Evolutionary conservation across 1,140 invertebrate species (phyloP), one percentile per base, ranked within the genome.

Genomic region (Meloidogyne exigua): DNA sequence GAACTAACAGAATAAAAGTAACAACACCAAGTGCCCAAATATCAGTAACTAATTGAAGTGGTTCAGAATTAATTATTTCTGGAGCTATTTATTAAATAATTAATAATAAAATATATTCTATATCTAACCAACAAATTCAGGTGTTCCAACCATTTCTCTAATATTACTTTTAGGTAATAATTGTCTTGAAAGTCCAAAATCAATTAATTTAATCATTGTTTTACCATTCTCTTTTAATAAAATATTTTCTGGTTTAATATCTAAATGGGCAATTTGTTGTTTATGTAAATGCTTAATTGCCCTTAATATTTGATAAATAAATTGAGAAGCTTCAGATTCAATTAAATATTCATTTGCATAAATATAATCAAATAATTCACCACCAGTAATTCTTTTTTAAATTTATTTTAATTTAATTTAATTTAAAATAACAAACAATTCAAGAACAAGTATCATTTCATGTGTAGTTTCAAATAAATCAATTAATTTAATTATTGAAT

Each of bases 151-250:
- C 85, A 91, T 89, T 72, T 90, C 90, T 72, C 89, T 85, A 44
- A 86, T 89, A 85, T 89, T 88, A 36, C 86, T 82, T 21, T 87
- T 88, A 9, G 88, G 85, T 4, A 78, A 75, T 15, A 91, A 88
- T 63, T 88, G 88, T 87, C 91, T 88, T 9, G 91, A 91, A 57
- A 92, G 88, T 70, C 92, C 92, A 89, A 92, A 91, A 87, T 92
- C 92, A 87, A 91, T 91, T 18, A 91, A 83, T 83, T 91, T 91
- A 49, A 91, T 89, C 18, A 88, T 83, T 82, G 88, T 85, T 26
- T 89, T 88, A 63, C 88, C 85, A 23, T 84, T 81, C 79, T 88
- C 87, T 62, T 88, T 81, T 25, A 91, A 76, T 86, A 91, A 89
- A 63, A 91, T 88, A 82, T 91, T 91, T 82, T 91, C 90, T 68